phyloP scores from a whole-genome alignment of 1,140 invertebrate genomes.

The Sminthurides bifidus region DNA sequence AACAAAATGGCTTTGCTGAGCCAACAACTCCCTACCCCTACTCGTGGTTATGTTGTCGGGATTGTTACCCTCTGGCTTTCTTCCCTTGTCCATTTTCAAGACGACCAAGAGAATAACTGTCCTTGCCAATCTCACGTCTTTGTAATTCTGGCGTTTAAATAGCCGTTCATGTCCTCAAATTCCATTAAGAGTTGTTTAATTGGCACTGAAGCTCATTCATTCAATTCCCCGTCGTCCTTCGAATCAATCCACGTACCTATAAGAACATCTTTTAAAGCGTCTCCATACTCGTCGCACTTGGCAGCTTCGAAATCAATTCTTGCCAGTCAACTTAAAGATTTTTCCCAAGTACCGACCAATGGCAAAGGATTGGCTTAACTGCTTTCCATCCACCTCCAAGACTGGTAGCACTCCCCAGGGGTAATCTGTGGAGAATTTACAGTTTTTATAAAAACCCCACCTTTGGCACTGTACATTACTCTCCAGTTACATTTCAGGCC shows the following conservation, averaged over 20 bases:
- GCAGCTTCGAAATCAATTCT: constrained; percentile 47
- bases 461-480: too few species aligned
- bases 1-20: too few species aligned
- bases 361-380: not conserved
- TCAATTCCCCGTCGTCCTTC: not conserved
- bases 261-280: constrained; percentile 1
- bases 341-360: constrained; percentile 7
- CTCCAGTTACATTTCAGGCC: not conserved
- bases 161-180: too few species aligned
- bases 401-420: constrained; percentile 6
- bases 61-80: too few species aligned
- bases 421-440: not conserved
- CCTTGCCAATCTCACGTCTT: too few species aligned
- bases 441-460: not conserved
- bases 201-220: not conserved
- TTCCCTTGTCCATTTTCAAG: too few species aligned
- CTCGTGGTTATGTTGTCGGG: too few species aligned
- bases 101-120: too few species aligned
- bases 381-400: constrained; percentile 7
- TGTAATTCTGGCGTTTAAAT: too few species aligned
- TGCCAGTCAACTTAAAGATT: constrained; percentile 8
- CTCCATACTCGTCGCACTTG: constrained; percentile 43
- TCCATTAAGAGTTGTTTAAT: not conserved
- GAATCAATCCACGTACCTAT: not conserved
- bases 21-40: too few species aligned